Evolutionary conservation across 2,888 invertebrate genomes (phyloP).

Genomic region (Tachystola acroxantha): DNA sequence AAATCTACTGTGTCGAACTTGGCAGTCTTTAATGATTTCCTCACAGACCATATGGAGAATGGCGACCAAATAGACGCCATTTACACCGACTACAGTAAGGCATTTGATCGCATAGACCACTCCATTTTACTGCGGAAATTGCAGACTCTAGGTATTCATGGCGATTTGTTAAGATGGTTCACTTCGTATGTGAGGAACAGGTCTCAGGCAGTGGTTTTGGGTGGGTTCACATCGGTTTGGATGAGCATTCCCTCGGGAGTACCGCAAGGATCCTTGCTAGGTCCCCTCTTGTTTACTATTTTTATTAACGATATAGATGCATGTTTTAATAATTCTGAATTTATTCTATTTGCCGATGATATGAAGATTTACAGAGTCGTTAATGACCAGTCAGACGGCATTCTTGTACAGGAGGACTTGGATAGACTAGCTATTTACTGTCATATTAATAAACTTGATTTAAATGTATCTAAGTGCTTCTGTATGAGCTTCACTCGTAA

Average conservation of each 20-base stretch:
- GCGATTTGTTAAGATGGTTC: constrained; percentile 12
- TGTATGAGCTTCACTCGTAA: constrained; percentile 2
- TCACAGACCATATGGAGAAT: constrained; percentile 4
- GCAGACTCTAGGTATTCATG: constrained; percentile 4
- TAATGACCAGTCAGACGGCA: background rate
- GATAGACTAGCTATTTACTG: constrained; percentile 3
- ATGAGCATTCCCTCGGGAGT: constrained; percentile 9
- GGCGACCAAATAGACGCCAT: constrained; percentile 6
- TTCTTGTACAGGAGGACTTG: constrained; percentile 1
- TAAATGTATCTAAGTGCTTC: constrained; percentile 5
- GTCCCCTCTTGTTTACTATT: too few species aligned
- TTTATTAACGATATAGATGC: too few species aligned
- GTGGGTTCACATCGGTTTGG: constrained; percentile 4
- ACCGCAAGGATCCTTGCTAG: constrained; percentile 9
- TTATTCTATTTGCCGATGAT: constrained; percentile 5
- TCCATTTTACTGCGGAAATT: background rate
- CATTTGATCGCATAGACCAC: constrained; percentile 10
- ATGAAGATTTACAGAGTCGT: constrained; percentile 5
- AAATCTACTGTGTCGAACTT: constrained; percentile 3
- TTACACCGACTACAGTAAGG: constrained; percentile 12
- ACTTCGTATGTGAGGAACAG: constrained; percentile 9
- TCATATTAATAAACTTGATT: constrained; percentile 1
- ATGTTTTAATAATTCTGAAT: too few species aligned
- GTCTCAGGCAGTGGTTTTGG: too few species aligned
- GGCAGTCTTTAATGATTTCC: constrained; percentile 2